Conservation (phyloP, 2,797 vertebrate species). For the Rhynchonycteris naso region DNA sequence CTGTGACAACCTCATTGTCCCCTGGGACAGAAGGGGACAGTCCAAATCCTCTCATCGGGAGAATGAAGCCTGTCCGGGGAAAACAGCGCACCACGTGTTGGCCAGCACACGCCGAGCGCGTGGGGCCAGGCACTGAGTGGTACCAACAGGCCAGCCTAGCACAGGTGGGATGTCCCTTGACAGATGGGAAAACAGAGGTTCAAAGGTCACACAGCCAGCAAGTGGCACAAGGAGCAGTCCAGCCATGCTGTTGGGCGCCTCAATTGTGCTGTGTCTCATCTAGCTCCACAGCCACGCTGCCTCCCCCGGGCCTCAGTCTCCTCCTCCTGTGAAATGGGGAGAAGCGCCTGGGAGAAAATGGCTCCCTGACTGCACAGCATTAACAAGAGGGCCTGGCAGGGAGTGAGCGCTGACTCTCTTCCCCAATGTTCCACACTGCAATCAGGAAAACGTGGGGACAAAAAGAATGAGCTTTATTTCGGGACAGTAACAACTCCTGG, state of each 20-base stretch:
- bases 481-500: neutral
- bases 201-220: neutral
- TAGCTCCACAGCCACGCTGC: neutral
- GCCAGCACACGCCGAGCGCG: neutral
- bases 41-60: neutral
- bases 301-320: neutral
- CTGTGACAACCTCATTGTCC: too few relatives aligned
- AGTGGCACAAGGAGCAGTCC: too few relatives aligned
- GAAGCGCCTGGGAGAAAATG: fast-evolving
- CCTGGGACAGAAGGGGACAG: neutral
- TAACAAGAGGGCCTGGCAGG: neutral
- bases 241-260: fast-evolving
- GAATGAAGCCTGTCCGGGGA: fast-evolving
- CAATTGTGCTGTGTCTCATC: fast-evolving
- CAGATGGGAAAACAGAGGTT: neutral
- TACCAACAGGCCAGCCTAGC: fast-evolving
- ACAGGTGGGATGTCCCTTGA: neutral
- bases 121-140: fast-evolving
- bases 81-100: fast-evolving
- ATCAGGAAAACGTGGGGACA: neutral
- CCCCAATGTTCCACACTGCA: neutral
- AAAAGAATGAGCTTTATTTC: neutral
- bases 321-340: neutral
- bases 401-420: neutral
- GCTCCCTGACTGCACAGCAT: fast-evolving